Conservation (phyloP, 2,113 vertebrate species). For the Anarrhichthys ocellatus region DNA sequence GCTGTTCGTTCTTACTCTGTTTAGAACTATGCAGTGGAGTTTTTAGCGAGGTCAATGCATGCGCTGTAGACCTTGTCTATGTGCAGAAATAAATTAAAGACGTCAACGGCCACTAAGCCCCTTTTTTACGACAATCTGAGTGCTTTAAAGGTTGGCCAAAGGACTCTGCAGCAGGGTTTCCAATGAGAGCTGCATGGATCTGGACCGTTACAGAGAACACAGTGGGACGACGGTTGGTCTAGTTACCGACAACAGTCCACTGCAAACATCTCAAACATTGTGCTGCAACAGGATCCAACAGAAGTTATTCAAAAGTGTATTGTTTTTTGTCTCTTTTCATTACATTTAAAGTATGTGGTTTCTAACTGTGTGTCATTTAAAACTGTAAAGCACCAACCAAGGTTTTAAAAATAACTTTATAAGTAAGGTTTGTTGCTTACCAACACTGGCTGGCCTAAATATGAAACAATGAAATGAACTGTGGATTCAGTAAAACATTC, state of each 20-base stretch:
- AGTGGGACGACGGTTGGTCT: slow-evolving; percentile 20
- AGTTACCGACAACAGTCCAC: not conserved
- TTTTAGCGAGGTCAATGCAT: slow-evolving; percentile 56
- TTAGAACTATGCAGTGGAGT: slow-evolving; percentile 33
- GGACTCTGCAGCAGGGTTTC: slow-evolving; percentile 32
- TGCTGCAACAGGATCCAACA: slow-evolving; percentile 3
- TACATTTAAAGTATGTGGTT: not conserved
- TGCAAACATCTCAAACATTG: not conserved
- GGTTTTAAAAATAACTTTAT: not conserved
- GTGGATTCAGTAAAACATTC: slow-evolving; percentile 8
- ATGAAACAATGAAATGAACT: not conserved
- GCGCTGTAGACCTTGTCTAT: slow-evolving; percentile 36
- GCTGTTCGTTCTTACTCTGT: slow-evolving; percentile 13
- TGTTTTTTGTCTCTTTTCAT: not conserved
- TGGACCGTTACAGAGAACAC: slow-evolving; percentile 25
- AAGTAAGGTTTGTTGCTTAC: not conserved
- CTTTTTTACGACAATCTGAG: slow-evolving; percentile 53
- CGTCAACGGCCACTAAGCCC: slow-evolving; percentile 49
- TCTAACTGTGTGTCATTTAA: not conserved
- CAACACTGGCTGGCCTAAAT: not conserved
- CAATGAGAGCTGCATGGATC: slow-evolving; percentile 28
- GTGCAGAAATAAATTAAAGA: slow-evolving; percentile 54
- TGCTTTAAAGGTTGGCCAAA: slow-evolving; percentile 50
- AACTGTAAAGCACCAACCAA: not conserved
- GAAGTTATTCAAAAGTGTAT: not conserved